Evolutionary conservation across 1,140 invertebrate genomes (phyloP).

Genomic region (Plutomurus gul): DNA sequence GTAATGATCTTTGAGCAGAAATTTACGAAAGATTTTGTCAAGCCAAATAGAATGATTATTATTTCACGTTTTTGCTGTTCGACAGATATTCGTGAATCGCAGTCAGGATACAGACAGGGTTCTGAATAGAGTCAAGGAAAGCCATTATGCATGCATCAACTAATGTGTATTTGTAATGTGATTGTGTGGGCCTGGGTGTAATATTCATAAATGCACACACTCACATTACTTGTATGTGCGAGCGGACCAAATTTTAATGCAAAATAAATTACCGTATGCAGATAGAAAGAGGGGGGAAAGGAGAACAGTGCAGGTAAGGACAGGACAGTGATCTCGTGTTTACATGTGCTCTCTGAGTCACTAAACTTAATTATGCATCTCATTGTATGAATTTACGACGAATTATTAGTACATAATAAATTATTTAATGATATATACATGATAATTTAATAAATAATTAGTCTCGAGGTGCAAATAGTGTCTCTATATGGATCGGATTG

Average conservation of each 20-base stretch:
- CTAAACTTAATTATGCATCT: slow-evolving; percentile 13
- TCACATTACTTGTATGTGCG: background rate
- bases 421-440: slow-evolving; percentile 15
- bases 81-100: too few relatives aligned
- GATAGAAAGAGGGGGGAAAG: background rate
- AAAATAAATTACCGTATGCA: slow-evolving; percentile 4
- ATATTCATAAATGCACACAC: slow-evolving; percentile 2
- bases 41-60: too few relatives aligned
- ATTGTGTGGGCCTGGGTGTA: too few relatives aligned
- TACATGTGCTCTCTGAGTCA: background rate
- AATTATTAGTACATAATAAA: slow-evolving; percentile 24
- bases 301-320: background rate
- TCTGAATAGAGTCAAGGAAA: too few relatives aligned
- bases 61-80: too few relatives aligned
- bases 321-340: slow-evolving; percentile 25
- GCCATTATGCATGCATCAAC: too few relatives aligned
- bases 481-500: background rate
- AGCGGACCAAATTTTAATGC: background rate
- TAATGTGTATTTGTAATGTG: too few relatives aligned
- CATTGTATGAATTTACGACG: slow-evolving; percentile 12
- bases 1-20: too few relatives aligned
- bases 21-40: too few relatives aligned
- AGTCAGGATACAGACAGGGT: too few relatives aligned
- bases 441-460: slow-evolving; percentile 31
- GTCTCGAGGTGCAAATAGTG: slow-evolving; percentile 14